phyloP scores from a whole-genome alignment of 2,888 invertebrate genomes.

The Apomyelois bistriatella region DNA sequence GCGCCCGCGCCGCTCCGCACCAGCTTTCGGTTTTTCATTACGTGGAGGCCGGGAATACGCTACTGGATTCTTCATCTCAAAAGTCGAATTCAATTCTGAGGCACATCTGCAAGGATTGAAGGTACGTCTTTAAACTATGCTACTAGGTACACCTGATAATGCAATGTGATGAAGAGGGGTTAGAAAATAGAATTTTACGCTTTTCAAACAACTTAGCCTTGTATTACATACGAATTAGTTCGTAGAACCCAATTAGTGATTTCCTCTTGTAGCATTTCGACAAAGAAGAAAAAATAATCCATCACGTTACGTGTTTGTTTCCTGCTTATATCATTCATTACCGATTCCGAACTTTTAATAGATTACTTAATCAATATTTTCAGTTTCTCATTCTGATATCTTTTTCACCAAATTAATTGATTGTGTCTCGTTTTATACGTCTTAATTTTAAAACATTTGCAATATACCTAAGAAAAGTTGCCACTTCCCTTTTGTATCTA shows the following conservation, averaged over 20 bases:
- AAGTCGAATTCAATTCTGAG: constrained; percentile 92
- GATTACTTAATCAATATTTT: neutral
- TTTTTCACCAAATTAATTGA: no score
- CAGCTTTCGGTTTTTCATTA: constrained; percentile 89
- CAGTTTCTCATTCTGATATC: neutral
- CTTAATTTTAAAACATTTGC: no score
- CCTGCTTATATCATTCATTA: neutral
- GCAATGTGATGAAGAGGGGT: no score
- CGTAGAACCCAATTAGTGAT: no score
- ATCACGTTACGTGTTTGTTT: neutral
- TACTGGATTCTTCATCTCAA: constrained; percentile 95
- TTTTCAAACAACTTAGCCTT: no score
- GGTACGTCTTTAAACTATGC: constrained; percentile 76
- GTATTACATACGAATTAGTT: no score
- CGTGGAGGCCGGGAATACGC: constrained; percentile 94
- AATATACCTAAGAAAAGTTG: neutral
- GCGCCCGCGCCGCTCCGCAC: constrained; percentile 67
- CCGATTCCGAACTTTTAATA: neutral
- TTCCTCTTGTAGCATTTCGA: no score
- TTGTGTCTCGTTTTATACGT: no score
- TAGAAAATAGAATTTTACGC: no score
- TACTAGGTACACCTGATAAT: neutral
- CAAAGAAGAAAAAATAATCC: neutral
- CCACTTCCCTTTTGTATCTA: neutral
- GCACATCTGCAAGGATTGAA: constrained; percentile 92